Evolutionary conservation across 2,113 vertebrate species (phyloP), one percentile per base, ranked within the genome.

Genomic region (Larimichthys polyactis): DNA sequence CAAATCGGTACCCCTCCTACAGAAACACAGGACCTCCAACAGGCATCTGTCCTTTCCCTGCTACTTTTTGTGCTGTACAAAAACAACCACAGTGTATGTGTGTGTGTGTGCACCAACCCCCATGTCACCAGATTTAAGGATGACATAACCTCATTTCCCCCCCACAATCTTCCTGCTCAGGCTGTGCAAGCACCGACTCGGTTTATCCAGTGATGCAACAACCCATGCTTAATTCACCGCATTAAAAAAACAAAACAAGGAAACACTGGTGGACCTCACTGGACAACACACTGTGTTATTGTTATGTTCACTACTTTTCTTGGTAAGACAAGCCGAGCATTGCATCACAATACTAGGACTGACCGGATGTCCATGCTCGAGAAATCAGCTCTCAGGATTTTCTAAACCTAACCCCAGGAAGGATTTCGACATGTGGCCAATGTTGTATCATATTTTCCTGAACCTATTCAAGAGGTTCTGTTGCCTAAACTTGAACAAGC

Each of bases 51-150:
- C 51, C 32, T 72, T 20, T 57, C 48, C 54, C 27, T 68, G 54
- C n/a, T 67, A 64, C 67, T 63, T 72, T 60, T 85, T 77, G 51
- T 67, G 70, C 24, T 29, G 22, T 46, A 17, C 2, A 19, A 2
- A 69, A 58, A 49, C 57, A 67, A 5, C 55, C 16, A 10, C 32
- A 36, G 32, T 36, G 14, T 22, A 7, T 36, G 29, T 22, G 11
- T 36, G 29, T 46, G n/a, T n/a, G 51, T 36, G 48, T 62, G 22
- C 29, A 46, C 8, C 36, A 12, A 27, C 29, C 12, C 43, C 14
- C 43, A 22, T 14, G 22, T 65, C 51, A 71, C 70, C n/a, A 83
- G 51, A 64, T 57, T 49, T 83, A 32, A 46, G 72, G 44, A 60
- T 60, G 54, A 60, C 64, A 80, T 22, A 16, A 48, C 60, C 6